Evolutionary conservation across 1,140 invertebrate species (phyloP).

Genomic region (Drosophila watanabei): DNA sequence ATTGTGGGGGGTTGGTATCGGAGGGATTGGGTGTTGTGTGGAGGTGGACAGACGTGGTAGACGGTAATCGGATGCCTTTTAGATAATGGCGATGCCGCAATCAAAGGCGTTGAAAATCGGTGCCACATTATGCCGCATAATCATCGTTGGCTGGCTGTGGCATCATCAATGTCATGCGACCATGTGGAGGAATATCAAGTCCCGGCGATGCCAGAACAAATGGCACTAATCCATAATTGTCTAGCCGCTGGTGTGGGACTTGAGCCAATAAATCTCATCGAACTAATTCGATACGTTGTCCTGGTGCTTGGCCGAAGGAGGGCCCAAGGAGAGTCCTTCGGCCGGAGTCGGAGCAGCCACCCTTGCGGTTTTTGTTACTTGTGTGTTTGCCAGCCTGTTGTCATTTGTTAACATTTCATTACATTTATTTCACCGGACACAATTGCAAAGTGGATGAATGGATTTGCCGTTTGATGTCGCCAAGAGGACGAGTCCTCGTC

Average conservation of each 20-base stretch:
- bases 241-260: slow-evolving; percentile 78
- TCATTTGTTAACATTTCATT: slow-evolving; percentile 85
- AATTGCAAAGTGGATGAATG: slow-evolving; percentile 82
- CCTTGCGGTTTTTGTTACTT: slow-evolving; percentile 78
- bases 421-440: slow-evolving; percentile 82
- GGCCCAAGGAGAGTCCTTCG: slow-evolving; percentile 8
- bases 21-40: slow-evolving; percentile 3
- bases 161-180: slow-evolving; percentile 40
- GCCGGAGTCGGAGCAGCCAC: slow-evolving; percentile 31
- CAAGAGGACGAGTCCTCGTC: slow-evolving; percentile 34
- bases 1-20: slow-evolving; percentile 14
- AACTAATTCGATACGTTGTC: slow-evolving; percentile 78
- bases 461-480: slow-evolving; percentile 78
- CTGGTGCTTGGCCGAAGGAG: slow-evolving; percentile 1
- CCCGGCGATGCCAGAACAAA: slow-evolving; percentile 65
- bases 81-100: slow-evolving; percentile 61
- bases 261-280: slow-evolving; percentile 85
- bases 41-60: no score
- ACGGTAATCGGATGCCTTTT: slow-evolving; percentile 73
- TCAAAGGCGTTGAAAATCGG: slow-evolving; percentile 66
- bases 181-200: slow-evolving; percentile 61
- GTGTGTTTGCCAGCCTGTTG: slow-evolving; percentile 83
- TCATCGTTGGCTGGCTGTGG: slow-evolving; percentile 45
- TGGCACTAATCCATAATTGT: slow-evolving; percentile 85
- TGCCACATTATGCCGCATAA: slow-evolving; percentile 68